These are phyloP conservation scores for Passer domesticus DNA, from an alignment of 2,113 vertebrate species.

Conservation along the genomic window DNA sequence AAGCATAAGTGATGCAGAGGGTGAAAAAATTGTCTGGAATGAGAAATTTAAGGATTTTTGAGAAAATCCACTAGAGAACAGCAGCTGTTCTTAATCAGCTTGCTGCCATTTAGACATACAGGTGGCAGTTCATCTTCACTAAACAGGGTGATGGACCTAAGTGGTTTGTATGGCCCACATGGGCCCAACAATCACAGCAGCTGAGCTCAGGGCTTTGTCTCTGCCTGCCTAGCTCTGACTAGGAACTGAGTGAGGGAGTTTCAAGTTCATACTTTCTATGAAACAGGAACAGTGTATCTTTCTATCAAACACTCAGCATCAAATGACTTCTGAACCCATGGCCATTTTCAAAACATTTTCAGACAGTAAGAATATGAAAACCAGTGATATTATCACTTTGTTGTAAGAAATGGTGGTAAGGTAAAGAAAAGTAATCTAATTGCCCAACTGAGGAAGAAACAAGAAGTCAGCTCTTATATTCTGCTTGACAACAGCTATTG, in stretches of 20 bases:
- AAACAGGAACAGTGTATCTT: not conserved
- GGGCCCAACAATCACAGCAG: not conserved
- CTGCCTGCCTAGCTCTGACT: not conserved
- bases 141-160: not conserved
- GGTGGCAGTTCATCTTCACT: not conserved
- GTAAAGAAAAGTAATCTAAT: not conserved
- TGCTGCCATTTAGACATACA: not conserved
- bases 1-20: not conserved
- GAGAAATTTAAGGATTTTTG: not conserved
- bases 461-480: not conserved
- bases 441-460: not conserved
- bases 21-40: not conserved
- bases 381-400: not conserved
- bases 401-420: not conserved
- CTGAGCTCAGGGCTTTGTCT: not conserved
- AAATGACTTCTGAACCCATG: not conserved
- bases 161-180: not conserved
- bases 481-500: not conserved
- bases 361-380: not conserved
- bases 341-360: not conserved
- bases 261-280: not conserved
- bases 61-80: not conserved
- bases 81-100: not conserved
- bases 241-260: not conserved
- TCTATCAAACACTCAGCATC: not conserved